Evolutionary conservation across 2,797 vertebrate species (phyloP), one percentile per base, ranked within the genome.

Genomic region (Buceros bicornis): DNA sequence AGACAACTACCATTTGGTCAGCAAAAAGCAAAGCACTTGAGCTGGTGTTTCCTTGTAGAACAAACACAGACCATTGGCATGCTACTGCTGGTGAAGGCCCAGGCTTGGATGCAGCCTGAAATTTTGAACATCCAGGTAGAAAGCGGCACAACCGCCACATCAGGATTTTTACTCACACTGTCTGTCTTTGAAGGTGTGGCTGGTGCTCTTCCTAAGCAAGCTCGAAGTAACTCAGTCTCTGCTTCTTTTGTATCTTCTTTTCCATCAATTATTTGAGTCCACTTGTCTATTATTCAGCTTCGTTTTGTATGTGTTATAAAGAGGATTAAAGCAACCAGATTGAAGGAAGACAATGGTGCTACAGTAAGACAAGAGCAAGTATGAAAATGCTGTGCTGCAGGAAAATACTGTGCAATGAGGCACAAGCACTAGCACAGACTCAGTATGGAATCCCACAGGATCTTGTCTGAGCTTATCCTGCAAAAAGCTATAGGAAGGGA

Each of bases 81-180:
- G n/a, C 31, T 8, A 4, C 11, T 65, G 42, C 31, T 42, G 33
- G 11, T 8, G 42, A 50, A 77, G 31, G 69, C 24, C 37, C 56
- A 51, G 25, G 35, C 14, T 57, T 66, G 69, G 60, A 7, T 8
- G 7, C 17, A 69, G 51, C 31, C 33, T 40, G 58, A 78, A 61
- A 31, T 72, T 29, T 13, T 42, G 28, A 50, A 40, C 11, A 35
- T 6, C 11, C 21, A 13, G 15, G 14, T 13, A 29, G 42, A 53
- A 72, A 65, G 35, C 17, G 60, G 10, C 15, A 11, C 0, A 0
- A 8, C 20, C 10, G 33, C 35, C 26, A 17, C 0, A 0, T 10
- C 24, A 56, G 40, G 42, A 42, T 4, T 60, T 61, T 57, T 31
- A 21, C 8, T 85, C 43, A 9, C 0, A 0, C 8, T 42, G 2